Conservation (phyloP, 2,797 vertebrate genomes). For the Labeo calbasu region DNA sequence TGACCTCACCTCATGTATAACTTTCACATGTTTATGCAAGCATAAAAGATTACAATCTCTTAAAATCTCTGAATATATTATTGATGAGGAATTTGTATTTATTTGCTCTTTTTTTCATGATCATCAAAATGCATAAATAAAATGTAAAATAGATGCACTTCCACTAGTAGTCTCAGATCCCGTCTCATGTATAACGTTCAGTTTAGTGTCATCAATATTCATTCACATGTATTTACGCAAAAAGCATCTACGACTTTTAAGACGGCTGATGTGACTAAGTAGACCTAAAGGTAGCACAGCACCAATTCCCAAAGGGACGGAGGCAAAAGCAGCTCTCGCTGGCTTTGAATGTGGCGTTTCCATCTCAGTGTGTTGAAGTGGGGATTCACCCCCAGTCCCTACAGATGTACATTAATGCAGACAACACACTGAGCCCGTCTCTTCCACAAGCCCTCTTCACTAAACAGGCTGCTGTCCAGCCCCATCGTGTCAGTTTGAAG, state of each 20-base stretch:
- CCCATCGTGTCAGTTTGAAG: conserved; percentile 98
- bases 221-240: too few relatives aligned
- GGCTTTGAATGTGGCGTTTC: conserved; percentile 3
- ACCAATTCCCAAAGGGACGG: background rate
- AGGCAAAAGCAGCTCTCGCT: background rate
- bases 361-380: conserved; percentile 10
- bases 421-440: conserved; percentile 74
- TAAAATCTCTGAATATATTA: background rate
- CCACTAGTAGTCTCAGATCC: too few relatives aligned
- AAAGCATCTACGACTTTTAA: too few relatives aligned
- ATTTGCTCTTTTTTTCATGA: background rate
- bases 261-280: background rate
- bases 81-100: background rate
- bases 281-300: background rate
- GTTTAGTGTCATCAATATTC: too few relatives aligned
- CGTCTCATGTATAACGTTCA: too few relatives aligned
- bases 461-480: conserved; percentile 96
- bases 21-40: background rate
- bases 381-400: conserved; percentile 49
- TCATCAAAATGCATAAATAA: background rate
- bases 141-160: background rate
- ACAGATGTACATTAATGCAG: conserved; percentile 92
- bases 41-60: background rate
- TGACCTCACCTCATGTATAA: background rate
- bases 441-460: conserved; percentile 74